Evolutionary conservation across 2,797 vertebrate genomes (phyloP), one percentile per base, ranked within the genome.

Genomic region (Malurus leucopterus): DNA sequence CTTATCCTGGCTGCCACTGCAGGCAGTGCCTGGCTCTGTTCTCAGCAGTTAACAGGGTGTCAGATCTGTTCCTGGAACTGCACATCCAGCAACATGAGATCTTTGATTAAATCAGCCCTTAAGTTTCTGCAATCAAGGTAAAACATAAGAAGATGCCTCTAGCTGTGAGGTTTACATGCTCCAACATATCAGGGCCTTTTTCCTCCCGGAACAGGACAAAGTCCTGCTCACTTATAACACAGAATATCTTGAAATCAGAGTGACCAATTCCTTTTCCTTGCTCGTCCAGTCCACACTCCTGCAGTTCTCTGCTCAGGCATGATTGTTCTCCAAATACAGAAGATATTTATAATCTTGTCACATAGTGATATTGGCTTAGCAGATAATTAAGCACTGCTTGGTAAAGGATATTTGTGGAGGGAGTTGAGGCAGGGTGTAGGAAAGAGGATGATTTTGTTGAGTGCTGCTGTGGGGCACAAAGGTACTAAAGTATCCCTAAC

Each of bases 81-180:
- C 43, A 22, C 21, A 38, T 5, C 12, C 23, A 41, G 19, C 26
- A 43, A 23, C 4, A 0, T 1, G 11, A 50, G 19, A 20, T 24
- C 24, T 41, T 38, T 21, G 29, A 26, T 69, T 67, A 24, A 68
- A 34, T 27, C 43, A 47, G 11, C 46, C 26, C 40, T 44, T 0
- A 0, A 20, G 29, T 34, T 68, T 68, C 20, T 34, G 24, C 21
- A 30, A 3, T 13, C 51, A n/a, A 50, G 26, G 20, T n/a, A 71
- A 61, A 58, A 29, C 41, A 26, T 2, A 6, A 53, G 32, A 58
- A 55, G n/a, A 50, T 44, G 41, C 11, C 2, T 0, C 23, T 85
- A 0, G 0, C 17, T 62, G 13, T 73, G 46, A 23, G 12, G 13
- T 43, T 80, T 43, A 4, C 13, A 2, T 5, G 7, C 29, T 53